These are phyloP conservation scores for Drosophila borborema DNA, from an alignment of 2,888 invertebrate species.

Conservation along the genomic window DNA sequence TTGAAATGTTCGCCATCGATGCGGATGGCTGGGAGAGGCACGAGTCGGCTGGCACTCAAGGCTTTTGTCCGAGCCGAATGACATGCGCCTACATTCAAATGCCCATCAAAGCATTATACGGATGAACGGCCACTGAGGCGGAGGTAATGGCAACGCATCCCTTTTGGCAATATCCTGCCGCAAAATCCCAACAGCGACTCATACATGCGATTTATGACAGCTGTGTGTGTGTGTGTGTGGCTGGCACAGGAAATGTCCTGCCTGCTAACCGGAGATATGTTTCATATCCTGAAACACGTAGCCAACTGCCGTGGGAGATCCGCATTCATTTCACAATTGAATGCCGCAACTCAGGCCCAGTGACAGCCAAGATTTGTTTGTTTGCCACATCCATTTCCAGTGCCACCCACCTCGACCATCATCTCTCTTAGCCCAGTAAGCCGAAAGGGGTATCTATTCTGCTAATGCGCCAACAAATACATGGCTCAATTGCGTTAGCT, in stretches of 20 bases:
- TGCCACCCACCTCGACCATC: slow-evolving; percentile 10
- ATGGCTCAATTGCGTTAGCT: slow-evolving; percentile 37
- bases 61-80: slow-evolving; percentile 65
- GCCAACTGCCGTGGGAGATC: slow-evolving; percentile 46
- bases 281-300: slow-evolving; percentile 82
- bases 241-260: slow-evolving; percentile 83
- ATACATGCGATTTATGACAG: slow-evolving; percentile 72
- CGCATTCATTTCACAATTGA: slow-evolving; percentile 65
- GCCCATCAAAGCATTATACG: slow-evolving; percentile 77
- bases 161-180: slow-evolving; percentile 77
- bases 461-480: slow-evolving; percentile 38
- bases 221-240: slow-evolving; percentile 30
- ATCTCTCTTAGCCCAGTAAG: slow-evolving; percentile 5
- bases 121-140: slow-evolving; percentile 41
- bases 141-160: slow-evolving; percentile 50
- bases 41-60: slow-evolving; percentile 37
- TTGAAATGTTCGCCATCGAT: slow-evolving; percentile 55
- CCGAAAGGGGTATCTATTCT: slow-evolving; percentile 53
- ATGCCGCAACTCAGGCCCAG: slow-evolving; percentile 52
- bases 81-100: slow-evolving; percentile 76
- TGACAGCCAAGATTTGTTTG: slow-evolving; percentile 78
- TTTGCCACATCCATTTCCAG: slow-evolving; percentile 9
- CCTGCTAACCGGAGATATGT: slow-evolving; percentile 85
- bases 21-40: slow-evolving; percentile 27
- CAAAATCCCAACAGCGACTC: slow-evolving; percentile 65